Evolutionary conservation across 2,888 invertebrate species (phyloP).

Genomic region (Calliopum simillimum): DNA sequence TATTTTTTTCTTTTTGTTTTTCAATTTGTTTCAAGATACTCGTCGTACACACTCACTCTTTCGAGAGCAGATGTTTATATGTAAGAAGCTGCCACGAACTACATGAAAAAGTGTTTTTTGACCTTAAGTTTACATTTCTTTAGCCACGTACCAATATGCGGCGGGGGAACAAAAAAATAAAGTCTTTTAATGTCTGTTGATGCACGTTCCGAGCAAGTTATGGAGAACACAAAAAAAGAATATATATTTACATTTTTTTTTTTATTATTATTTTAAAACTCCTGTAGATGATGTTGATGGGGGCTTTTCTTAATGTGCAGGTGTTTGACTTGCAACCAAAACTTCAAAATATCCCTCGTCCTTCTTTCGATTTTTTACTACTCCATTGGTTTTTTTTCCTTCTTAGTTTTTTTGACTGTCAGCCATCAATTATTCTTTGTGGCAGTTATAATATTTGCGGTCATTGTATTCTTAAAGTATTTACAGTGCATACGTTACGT

Average conservation of each 20-base stretch:
- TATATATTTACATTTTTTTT: slow-evolving; percentile 14
- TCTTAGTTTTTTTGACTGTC: slow-evolving; percentile 22
- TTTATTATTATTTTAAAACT: not conserved
- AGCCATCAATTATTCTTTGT: slow-evolving; percentile 26
- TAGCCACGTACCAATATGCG: slow-evolving; percentile 31
- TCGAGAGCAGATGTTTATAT: slow-evolving; percentile 22
- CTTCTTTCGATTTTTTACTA: not conserved
- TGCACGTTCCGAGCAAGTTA: not conserved
- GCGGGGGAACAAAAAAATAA: not conserved
- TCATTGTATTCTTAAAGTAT: slow-evolving; percentile 23
- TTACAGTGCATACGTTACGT: not conserved
- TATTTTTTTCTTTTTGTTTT: slow-evolving; percentile 18
- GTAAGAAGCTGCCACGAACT: not conserved
- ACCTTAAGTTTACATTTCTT: slow-evolving; percentile 26
- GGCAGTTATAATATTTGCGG: slow-evolving; percentile 27
- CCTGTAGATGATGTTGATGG: not conserved
- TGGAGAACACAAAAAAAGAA: not conserved
- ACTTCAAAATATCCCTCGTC: slow-evolving; percentile 10
- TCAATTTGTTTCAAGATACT: not conserved
- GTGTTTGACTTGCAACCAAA: slow-evolving; percentile 31
- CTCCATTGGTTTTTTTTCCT: not conserved
- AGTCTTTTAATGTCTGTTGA: not conserved
- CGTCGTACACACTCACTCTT: too few relatives aligned
- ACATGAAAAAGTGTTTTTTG: slow-evolving; percentile 9
- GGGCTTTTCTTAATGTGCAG: slow-evolving; percentile 19